Evolutionary conservation across 2,888 invertebrate species (phyloP).

Genomic region (Pachymerium ferrugineum): DNA sequence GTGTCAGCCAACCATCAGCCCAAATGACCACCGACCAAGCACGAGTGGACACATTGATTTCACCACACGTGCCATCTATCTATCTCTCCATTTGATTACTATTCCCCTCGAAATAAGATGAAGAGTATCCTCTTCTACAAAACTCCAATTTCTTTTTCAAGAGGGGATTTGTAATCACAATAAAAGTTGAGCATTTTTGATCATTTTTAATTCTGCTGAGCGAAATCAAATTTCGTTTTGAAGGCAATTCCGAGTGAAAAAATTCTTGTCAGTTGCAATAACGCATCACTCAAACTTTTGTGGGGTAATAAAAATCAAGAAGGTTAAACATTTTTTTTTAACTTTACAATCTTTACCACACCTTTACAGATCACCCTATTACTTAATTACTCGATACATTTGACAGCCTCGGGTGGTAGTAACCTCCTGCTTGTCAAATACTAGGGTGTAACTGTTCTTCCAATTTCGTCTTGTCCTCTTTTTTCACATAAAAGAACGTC

Average conservation of each 20-base stretch:
- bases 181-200: too few relatives aligned
- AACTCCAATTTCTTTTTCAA: background rate
- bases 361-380: conserved; percentile 20
- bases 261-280: background rate
- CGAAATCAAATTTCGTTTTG: too few relatives aligned
- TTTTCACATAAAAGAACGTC: background rate
- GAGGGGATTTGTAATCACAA: background rate
- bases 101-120: too few relatives aligned
- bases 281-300: background rate
- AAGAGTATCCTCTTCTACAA: too few relatives aligned
- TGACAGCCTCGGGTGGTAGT: background rate
- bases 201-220: too few relatives aligned
- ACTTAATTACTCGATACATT: conserved; percentile 27
- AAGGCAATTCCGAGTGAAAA: background rate
- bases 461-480: background rate
- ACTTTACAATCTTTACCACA: conserved; percentile 17
- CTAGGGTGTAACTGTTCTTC: background rate
- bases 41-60: conserved; percentile 18
- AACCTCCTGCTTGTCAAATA: background rate
- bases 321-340: background rate
- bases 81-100: background rate
- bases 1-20: conserved; percentile 4
- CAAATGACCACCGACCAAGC: conserved; percentile 21
- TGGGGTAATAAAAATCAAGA: background rate
- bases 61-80: conserved; percentile 1